Evolutionary conservation across 2,113 vertebrate genomes (phyloP), one percentile per base, ranked within the genome.

Genomic region (Psettodes erumei): DNA sequence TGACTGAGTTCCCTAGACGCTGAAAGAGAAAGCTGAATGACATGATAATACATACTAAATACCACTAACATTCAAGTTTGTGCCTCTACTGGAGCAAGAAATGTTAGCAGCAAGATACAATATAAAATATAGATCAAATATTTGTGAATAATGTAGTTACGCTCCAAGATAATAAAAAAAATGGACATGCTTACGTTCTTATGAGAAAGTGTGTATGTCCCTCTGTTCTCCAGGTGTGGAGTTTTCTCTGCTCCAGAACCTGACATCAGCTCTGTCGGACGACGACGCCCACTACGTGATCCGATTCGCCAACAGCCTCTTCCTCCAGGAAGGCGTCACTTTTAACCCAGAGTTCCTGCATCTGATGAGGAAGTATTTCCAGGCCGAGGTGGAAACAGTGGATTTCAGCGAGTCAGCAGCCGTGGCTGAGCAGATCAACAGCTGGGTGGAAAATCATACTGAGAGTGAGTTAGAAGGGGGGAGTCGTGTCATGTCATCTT

Each of bases 361-460:
- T 73, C 87, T 97, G 90, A 89, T 97, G 92, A 97, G 92, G 88
- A 97, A 97, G 82, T 97, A 96, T 84, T 98, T 99, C 11, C 92
- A 90, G 69, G 97, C 96, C 15, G 93, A 97, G 56, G 95, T 96
- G 15, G 94, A 97, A 84, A 95, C 92, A 0, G 93, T 99, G 70
- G 96, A 99, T 91, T 99, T 99, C 88, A 94, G 94, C 78, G 90
- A 97, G 79, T 95, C 95, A 8, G 91, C 93, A 30, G 93, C 94
- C 1, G 96, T 96, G 60, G 96, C 97, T 54, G 92, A 94, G 80
- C 94, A 94, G 81, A 98, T 99, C 93, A 99, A 99, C 93, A 90
- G 86, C 78, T 99, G 98, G 97, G 97, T 99, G 90, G 96, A 96
- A 87, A 99, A 99, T 90, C 95, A 96, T 51, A 99, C 98, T 0